These are phyloP conservation scores for Nymphalis c-album DNA, from an alignment of 2,888 invertebrate species.

Conservation along the genomic window DNA sequence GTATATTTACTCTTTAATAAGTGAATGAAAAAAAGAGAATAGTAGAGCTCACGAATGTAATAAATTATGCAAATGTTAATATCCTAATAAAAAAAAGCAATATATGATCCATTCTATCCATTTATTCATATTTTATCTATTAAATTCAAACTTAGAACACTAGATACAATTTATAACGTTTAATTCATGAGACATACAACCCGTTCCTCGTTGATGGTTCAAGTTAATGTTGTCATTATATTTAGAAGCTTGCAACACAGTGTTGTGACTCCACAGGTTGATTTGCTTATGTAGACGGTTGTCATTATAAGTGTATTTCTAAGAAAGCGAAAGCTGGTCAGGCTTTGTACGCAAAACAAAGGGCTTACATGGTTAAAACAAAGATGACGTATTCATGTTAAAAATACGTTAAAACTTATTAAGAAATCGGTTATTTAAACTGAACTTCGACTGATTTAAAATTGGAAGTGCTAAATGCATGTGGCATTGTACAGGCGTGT, in stretches of 20 bases:
- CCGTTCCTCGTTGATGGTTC: too few species aligned
- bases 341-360: slow-evolving; percentile 24
- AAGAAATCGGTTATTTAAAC: neutral
- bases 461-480: neutral
- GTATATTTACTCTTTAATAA: neutral
- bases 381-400: slow-evolving; percentile 10
- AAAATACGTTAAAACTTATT: slow-evolving; percentile 10
- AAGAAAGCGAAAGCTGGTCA: slow-evolving; percentile 29
- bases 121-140: neutral
- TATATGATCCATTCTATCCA: too few species aligned
- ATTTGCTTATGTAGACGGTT: slow-evolving; percentile 34
- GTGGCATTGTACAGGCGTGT: too few species aligned
- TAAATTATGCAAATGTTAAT: too few species aligned
- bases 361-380: slow-evolving; percentile 19
- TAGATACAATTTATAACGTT: too few species aligned
- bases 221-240: neutral
- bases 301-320: slow-evolving; percentile 32
- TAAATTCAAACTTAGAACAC: neutral
- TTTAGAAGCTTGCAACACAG: slow-evolving; percentile 10
- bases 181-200: too few species aligned
- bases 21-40: too few species aligned
- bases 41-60: too few species aligned
- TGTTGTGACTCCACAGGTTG: slow-evolving; percentile 34
- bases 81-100: too few species aligned
- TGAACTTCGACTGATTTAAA: neutral